These are phyloP conservation scores for Sturnus vulgaris DNA, from an alignment of 2,113 vertebrate species.

Conservation along the genomic window DNA sequence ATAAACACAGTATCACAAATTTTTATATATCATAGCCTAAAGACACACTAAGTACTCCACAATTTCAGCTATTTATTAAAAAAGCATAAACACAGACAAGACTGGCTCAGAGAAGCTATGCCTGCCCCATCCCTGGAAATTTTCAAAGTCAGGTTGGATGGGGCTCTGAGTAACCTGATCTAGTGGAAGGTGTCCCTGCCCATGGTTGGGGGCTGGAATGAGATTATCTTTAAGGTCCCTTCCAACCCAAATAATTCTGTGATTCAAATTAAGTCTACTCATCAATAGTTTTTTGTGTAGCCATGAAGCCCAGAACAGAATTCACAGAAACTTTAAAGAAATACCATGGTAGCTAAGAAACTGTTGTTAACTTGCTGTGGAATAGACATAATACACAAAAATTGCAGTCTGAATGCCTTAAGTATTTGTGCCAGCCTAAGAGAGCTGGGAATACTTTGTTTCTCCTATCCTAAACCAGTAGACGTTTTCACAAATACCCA, in stretches of 20 bases:
- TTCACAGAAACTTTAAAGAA: background rate
- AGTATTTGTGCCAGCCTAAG: background rate
- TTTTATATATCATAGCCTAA: background rate
- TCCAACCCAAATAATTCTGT: background rate
- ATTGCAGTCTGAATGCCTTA: background rate
- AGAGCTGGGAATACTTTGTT: background rate
- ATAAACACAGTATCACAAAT: background rate
- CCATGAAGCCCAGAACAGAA: background rate
- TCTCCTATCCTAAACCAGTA: background rate
- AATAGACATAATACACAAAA: background rate
- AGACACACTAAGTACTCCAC: background rate
- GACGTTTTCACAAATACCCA: background rate
- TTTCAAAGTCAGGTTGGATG: background rate
- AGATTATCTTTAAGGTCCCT: background rate
- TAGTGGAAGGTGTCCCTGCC: background rate
- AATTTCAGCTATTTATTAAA: background rate
- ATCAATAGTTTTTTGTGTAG: background rate
- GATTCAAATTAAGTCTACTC: background rate
- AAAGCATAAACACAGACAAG: background rate
- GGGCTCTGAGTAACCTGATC: background rate
- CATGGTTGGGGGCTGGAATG: rapidly evolving
- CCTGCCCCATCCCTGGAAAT: background rate
- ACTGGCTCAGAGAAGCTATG: background rate
- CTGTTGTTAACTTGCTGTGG: background rate
- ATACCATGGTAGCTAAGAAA: background rate